Evolutionary conservation across 2,888 invertebrate species (phyloP), one percentile per base, ranked within the genome.

Genomic region (Brachyptera risi): DNA sequence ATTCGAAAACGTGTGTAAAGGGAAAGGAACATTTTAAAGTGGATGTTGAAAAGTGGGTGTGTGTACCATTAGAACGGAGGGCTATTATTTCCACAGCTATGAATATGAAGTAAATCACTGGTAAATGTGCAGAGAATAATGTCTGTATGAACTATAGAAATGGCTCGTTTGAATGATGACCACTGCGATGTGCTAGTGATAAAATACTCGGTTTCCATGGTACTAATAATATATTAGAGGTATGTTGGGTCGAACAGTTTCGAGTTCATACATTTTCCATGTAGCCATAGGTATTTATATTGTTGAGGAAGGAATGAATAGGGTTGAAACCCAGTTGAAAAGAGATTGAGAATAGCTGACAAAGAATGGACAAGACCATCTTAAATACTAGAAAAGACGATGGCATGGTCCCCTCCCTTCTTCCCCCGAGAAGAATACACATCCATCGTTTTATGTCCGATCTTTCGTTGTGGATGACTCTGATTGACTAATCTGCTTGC

Each of bases 401-500:
- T n/a, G 47, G 5, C 47, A 24, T n/a, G 7, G 47, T 47, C 23
- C n/a, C n/a, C n/a, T 17, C 11, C 24, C 19, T 4, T 42, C 17
- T 17, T n/a, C 19, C 15, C 17, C 17, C 4, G 42, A 21, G 42
- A 42, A 42, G 7, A 42, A 42, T 42, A 42, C 21, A n/a, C 42
- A 5, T 42, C n/a, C 19, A 5, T 19, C 17, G 42, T 19, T 42
- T 21, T 42, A 15, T 42, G 42, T 5, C 42, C 42, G 21, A 42
- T 42, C 42, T 38, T 42, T 5, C 21, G 42, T 9, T 17, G 19
- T 42, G 42, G 7, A 17, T 3, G 47, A 47, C 2, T 19, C 23
- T 21, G 47, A 47, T 47, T 47, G 35, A 31, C 17, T 54, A 54
- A 54, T 37, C 54, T 35, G 54, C 35, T 54, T 54, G 7, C 54